Base-by-base conservation (phyloP, 2,797 vertebrate species). In the Pachyuromys duprasi region DNA sequence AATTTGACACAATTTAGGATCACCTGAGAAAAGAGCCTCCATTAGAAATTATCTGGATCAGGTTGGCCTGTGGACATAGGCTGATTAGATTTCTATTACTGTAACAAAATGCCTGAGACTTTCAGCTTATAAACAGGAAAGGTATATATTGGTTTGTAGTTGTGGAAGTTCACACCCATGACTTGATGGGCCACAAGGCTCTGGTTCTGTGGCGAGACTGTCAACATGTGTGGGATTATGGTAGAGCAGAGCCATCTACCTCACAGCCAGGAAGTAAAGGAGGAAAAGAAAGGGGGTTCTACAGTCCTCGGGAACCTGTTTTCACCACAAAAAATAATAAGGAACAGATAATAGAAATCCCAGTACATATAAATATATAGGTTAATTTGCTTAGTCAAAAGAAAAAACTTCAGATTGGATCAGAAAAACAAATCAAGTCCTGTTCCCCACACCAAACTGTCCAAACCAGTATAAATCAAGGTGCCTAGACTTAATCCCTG, bases 381-480 rank as follows among this genome's bases (percentile, higher is more conserved):
- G 13, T 75, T 78, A 14, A 88, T 89, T 96, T 80, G 49, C 13
- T 24, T 5, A 84, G 22, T n/a, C 14, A 95, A 70, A 63, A 33
- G 33, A 11, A 78, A 67, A 26, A 69, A 33, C 28, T 49, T 67
- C 60, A 53, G 45, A 28, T n/a, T 70, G 86, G 14, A 65, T 28
- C 17, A 33, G 11, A 65, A 53, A 26, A 36, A 12, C 8, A 45
- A 83, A 70, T 42, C 14, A 22, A 65, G 18, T 49, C 60, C 39
- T 22, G 0, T 0, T n/a, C 12, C 74, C 15, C 6, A 2, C 0
- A 24, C 12, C 28, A 24, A n/a, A n/a, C 18, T 0, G 2, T 18
- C 12, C 8, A 55, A 15, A 9, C 15, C 13, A 14, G 26, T 42
- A 36, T 18, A 18, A 42, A 42, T 60, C 28, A 14, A 69, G 45